Conservation (phyloP, 1,140 invertebrate genomes). For the Ostrea edulis region DNA sequence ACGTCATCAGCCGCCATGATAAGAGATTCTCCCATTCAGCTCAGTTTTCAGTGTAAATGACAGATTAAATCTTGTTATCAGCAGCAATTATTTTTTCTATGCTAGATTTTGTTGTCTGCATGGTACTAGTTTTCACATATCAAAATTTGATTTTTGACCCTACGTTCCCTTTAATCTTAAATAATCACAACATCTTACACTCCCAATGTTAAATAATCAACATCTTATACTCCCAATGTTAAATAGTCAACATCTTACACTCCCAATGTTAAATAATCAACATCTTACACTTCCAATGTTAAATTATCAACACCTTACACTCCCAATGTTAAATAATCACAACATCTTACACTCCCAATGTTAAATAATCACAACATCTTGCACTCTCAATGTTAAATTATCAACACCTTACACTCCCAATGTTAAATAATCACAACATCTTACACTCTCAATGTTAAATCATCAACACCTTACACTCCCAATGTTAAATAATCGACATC, state of each 20-base stretch:
- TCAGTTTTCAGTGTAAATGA: too few relatives aligned
- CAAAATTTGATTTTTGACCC: too few relatives aligned
- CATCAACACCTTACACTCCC: constrained; percentile 84
- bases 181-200: constrained; percentile 87
- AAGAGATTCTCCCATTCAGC: too few relatives aligned
- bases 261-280: constrained; percentile 82
- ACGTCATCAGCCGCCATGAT: too few relatives aligned
- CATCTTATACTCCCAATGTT: too few relatives aligned
- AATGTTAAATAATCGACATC: constrained; percentile 80
- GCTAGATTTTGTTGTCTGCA: too few relatives aligned
- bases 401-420: constrained; percentile 87
- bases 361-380: constrained; percentile 74
- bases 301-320: constrained; percentile 87
- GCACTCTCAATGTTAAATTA: too few relatives aligned
- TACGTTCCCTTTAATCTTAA: too few relatives aligned
- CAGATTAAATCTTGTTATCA: too few relatives aligned
- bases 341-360: constrained; percentile 86
- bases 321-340: constrained; percentile 82
- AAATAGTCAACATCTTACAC: constrained; percentile 87
- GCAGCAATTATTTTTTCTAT: too few relatives aligned
- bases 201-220: constrained; percentile 82
- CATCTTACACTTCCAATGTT: too few relatives aligned
- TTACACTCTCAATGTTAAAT: constrained; percentile 86
- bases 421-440: constrained; percentile 78
- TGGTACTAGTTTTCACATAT: too few relatives aligned